Base-by-base conservation (phyloP, 2,888 invertebrate genomes). In the Podotricha telesiphe region DNA sequence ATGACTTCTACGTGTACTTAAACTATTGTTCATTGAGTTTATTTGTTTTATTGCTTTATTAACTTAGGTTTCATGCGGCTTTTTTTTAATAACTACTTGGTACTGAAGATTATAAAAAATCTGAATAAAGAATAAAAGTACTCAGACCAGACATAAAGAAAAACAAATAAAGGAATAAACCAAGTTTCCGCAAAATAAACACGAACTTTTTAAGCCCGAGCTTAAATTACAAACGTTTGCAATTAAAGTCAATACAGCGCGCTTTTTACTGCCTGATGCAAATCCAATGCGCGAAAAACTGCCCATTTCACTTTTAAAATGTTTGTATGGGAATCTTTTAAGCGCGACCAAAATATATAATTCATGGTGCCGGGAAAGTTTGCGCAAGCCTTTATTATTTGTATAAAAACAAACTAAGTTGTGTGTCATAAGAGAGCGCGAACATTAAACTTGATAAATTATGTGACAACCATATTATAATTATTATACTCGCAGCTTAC, bases 381-480 rank as follows among this genome's bases (percentile, higher is more conserved):
- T 76, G 76, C 74, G 67, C 74, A 75, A 77, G 78, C 65, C 77
- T 72, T 76, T 80, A 77, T 78, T 77, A 79, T 80, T 80, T 78
- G 75, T 70, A 67, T 61, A 74, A 71, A 73, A 73, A 67, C 70
- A 64, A 62, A 68, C 62, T 45, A 37, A 40, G 37, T 67, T 34
- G 40, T 48, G 64, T 56, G 55, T 55, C 64, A 70, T 19, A 34
- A 51, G 62, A 56, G 56, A 17, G 45, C 47, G 65, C 70, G 68
- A 58, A n/a, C n/a, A n/a, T n/a, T n/a, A n/a, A n/a, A n/a, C n/a
- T n/a, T n/a, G n/a, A n/a, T n/a, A n/a, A n/a, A n/a, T n/a, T n/a
- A n/a, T n/a, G n/a, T n/a, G n/a, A n/a, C n/a, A n/a, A n/a, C n/a
- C n/a, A n/a, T n/a, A 45, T 8, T 11, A 45, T 6, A 17, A n/a